phyloP scores from a whole-genome alignment of 2,797 vertebrate genomes.

The Odontamblyopus rebecca region DNA sequence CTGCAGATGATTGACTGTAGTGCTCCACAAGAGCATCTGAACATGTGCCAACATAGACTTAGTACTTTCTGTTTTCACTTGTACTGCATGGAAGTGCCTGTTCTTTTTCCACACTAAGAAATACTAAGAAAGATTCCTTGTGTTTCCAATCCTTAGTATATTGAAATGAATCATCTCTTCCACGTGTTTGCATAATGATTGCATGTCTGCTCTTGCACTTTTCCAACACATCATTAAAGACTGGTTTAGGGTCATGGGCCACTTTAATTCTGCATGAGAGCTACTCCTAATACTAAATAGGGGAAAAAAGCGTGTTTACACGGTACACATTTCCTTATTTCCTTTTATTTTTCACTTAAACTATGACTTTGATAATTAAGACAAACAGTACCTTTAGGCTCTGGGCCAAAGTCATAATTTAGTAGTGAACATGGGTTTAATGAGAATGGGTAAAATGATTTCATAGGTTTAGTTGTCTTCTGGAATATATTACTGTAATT shows the following conservation, averaged over 20 bases:
- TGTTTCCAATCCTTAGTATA: constrained; percentile 45
- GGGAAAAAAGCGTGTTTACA: constrained; percentile 18
- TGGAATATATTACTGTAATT: constrained; percentile 65
- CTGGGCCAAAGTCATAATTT: constrained; percentile 43
- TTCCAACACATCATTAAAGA: constrained; percentile 64
- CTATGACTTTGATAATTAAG: constrained; percentile 26
- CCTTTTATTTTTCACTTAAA: constrained; percentile 18
- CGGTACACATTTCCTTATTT: constrained; percentile 24
- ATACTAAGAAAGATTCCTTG: constrained; percentile 52
- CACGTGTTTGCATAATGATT: constrained; percentile 73
- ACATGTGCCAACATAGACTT: constrained; percentile 1
- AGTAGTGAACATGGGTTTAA: constrained; percentile 36
- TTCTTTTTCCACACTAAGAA: constrained; percentile 27
- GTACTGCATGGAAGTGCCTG: neutral
- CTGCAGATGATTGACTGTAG: neutral
- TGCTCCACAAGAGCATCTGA: neutral
- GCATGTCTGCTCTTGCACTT: constrained; percentile 68
- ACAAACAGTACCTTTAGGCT: constrained; percentile 32
- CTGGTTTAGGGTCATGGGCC: constrained; percentile 50
- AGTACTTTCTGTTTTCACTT: neutral
- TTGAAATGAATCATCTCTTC: constrained; percentile 74
- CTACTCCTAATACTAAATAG: constrained; percentile 25
- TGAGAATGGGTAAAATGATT: constrained; percentile 59
- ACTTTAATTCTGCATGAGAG: constrained; percentile 32
- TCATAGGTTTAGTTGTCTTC: constrained; percentile 54